A percentile compares a stretch with the other conserved stretches of the same genome.
phyloP scores from a whole-genome alignment of 2,113 vertebrate species.

The Rutilus rutilus region DNA sequence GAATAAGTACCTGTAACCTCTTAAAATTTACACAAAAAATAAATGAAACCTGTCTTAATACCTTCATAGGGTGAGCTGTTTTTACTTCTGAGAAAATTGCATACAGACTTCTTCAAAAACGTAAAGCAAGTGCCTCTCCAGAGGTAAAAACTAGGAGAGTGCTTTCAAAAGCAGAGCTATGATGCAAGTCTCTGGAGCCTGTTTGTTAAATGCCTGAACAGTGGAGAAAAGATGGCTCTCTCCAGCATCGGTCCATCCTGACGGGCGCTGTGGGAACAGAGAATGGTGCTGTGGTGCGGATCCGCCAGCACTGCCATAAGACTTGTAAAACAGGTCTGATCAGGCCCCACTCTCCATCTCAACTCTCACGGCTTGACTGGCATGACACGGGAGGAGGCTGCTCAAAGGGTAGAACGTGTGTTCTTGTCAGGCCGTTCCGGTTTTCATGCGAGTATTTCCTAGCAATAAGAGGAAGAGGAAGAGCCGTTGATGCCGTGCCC shows the following conservation, averaged over 20 bases:
- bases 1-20: neutral
- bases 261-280: constrained; percentile 74
- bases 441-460: constrained; percentile 56
- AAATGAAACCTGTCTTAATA: neutral
- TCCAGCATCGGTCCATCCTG: constrained; percentile 48
- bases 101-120: neutral
- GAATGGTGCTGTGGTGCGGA: constrained; percentile 82
- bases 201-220: constrained; percentile 44
- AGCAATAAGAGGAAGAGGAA: constrained; percentile 57
- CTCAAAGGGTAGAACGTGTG: constrained; percentile 63
- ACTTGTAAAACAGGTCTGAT: constrained; percentile 68
- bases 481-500: constrained; percentile 15
- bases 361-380: constrained; percentile 61
- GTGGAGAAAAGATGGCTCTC: constrained; percentile 22
- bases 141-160: constrained; percentile 8
- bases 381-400: constrained; percentile 60
- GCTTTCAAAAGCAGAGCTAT: constrained; percentile 24
- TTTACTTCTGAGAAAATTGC: neutral
- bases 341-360: constrained; percentile 55
- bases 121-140: neutral
- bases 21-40: neutral
- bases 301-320: constrained; percentile 77
- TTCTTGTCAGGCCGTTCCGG: constrained; percentile 59
- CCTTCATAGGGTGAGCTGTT: neutral
- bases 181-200: constrained; percentile 27